Evolutionary conservation across 30 jellyfish, hydroid and myxozoan genomes (phyloP), one percentile per base, ranked within the genome.

Genomic region (Cassiopea xamachana): DNA sequence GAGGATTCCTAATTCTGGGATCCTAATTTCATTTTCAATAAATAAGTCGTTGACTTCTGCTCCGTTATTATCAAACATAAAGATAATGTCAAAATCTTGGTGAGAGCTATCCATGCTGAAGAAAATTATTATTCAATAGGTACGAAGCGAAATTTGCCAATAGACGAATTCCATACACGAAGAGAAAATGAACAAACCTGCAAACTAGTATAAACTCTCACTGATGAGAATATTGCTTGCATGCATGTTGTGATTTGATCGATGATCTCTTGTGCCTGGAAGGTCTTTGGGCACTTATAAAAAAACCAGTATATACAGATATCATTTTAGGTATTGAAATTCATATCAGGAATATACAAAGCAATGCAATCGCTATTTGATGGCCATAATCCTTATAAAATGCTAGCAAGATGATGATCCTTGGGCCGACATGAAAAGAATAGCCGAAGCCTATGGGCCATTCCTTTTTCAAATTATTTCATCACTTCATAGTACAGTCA

Each of bases 221-320:
- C 96, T 15, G 97, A 84, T 14, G 96, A 91, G 77, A 89, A 84
- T 55, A 94, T 73, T 59, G 86, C 98, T 49, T 90, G 97, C 98
- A 94, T 94, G 81, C 98, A 81, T 82, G 67, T 72, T 74, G 78
- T 75, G 75, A 90, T 90, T 60, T 87, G 93, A 60, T 94, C 98
- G 49, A 81, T 80, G 89, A 88, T 84, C 47, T 84, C 89, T 48
- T 82, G 92, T 46, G 71, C 77, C 75, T 86, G 90, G 69, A 78
- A 82, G 75, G 68, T 91, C 73, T 73, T 80, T 64, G 92, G 97
- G 4, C 94, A 93, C 88, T 82, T 61, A 16, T 79, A 47, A 19
- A 50, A 50, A 55, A 47, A 78, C 5, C 48, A 73, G 4, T 1
- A 2, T 69, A 17, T 8, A 43, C 7, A 69, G 47, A 4, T 69